These are phyloP conservation scores for Varanus salvator DNA, from an alignment of 2,113 vertebrate species.

Conservation along the genomic window DNA sequence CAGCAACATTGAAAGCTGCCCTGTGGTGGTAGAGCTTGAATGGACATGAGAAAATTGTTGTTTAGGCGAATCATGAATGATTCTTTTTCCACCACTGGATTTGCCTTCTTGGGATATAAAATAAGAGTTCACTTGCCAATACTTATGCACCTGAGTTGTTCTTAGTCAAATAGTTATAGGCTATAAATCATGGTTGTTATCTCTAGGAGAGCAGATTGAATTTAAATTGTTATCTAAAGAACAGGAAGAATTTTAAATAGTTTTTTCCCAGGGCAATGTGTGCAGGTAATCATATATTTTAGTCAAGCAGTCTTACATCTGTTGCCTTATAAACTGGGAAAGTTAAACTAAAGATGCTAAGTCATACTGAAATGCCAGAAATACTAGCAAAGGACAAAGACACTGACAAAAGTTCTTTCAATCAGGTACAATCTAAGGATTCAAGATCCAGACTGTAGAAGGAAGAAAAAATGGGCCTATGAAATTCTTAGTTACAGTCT, in stretches of 20 bases:
- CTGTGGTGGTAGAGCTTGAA: background rate
- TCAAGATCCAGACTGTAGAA: background rate
- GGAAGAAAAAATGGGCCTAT: background rate
- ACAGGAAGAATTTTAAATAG: background rate
- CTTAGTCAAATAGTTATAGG: background rate
- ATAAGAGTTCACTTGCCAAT: background rate
- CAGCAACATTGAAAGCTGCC: background rate
- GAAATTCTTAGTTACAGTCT: background rate
- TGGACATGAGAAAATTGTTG: too few species aligned
- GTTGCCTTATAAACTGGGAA: background rate
- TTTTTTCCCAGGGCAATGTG: background rate
- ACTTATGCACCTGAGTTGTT: conserved; percentile 3
- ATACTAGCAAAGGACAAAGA: conserved; percentile 2
- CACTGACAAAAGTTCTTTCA: background rate
- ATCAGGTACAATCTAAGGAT: background rate
- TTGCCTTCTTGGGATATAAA: background rate
- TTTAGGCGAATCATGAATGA: background rate
- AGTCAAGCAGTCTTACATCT: conserved; percentile 4
- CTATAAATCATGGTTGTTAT: conserved; percentile 18
- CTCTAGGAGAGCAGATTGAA: background rate
- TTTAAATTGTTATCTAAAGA: conserved; percentile 4
- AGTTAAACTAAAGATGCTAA: background rate
- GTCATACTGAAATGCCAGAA: background rate
- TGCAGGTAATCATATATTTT: background rate
- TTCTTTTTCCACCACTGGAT: too few species aligned